These are phyloP conservation scores for Mallotus villosus DNA, from an alignment of 2,797 vertebrate genomes.

Conservation along the genomic window DNA sequence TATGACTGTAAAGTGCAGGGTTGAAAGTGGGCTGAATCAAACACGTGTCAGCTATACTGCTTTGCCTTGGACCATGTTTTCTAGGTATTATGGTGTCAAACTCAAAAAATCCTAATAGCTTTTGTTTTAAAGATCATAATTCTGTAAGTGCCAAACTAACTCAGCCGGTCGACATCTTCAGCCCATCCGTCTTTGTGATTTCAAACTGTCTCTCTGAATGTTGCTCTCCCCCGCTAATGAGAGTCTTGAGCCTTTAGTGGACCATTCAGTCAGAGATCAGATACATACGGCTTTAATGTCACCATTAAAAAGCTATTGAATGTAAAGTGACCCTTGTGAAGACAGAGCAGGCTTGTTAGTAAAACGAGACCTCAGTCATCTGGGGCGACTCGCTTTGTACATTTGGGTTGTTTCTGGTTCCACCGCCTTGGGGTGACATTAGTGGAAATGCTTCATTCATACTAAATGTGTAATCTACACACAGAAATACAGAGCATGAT, in stretches of 20 bases:
- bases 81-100: too few relatives aligned
- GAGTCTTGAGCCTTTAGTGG: slow-evolving; percentile 4
- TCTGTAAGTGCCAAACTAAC: too few relatives aligned
- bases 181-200: too few relatives aligned
- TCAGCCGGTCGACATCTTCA: too few relatives aligned
- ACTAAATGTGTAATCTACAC: slow-evolving; percentile 24
- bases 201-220: background rate
- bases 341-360: slow-evolving; percentile 34
- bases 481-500: background rate
- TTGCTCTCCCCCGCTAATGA: slow-evolving; percentile 3
- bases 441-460: slow-evolving; percentile 40
- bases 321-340: slow-evolving; percentile 46
- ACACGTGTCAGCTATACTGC: background rate
- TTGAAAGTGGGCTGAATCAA: too few relatives aligned
- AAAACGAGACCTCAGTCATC: slow-evolving; percentile 25
- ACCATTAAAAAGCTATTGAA: slow-evolving; percentile 39
- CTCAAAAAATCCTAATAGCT: too few relatives aligned
- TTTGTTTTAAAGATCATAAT: too few relatives aligned
- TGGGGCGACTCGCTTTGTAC: slow-evolving; percentile 12
- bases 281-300: slow-evolving; percentile 39
- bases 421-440: slow-evolving; percentile 32
- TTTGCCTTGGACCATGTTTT: background rate
- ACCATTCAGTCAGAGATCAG: slow-evolving; percentile 14
- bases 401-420: slow-evolving; percentile 14
- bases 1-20: too few relatives aligned